Evolutionary conservation across 2,888 invertebrate genomes (phyloP), one percentile per base, ranked within the genome.

Genomic region (Aphrophora alni): DNA sequence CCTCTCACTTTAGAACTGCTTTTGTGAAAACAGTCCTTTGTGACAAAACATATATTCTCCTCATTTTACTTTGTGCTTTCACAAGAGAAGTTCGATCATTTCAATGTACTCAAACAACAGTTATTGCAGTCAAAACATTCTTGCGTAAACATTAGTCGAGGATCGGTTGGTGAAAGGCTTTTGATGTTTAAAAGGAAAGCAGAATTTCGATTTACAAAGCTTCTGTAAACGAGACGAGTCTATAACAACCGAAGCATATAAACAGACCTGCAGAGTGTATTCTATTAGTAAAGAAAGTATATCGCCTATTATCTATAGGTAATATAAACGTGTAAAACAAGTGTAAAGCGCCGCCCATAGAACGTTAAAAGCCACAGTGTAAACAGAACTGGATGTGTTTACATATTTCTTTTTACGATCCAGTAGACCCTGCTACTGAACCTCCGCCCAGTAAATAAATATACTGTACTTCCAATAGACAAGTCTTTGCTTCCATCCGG

Each of bases 351-450:
- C 59, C 59, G 59, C 59, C 59, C 59, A 2, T 21, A 7, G 59
- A 21, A 59, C 59, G 59, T 59, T 59, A 59, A 59, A 59, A 59
- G 59, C 59, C 59, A 59, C 59, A 59, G 59, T 59, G 59, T 59
- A 59, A 59, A 59, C 59, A 21, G 59, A 21, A 59, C 59, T 4
- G 12, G 59, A 44, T 59, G 59, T 59, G 59, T 59, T 59, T 59
- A 59, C 59, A 59, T 59, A 59, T 59, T 21, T 44, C 44, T 59
- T 59, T 59, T 59, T 59, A 59, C 59, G 59, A 59, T 21, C 21
- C 59, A 21, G 59, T 59, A 59, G 59, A 10, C 59, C 7, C 59
- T 21, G 59, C 59, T 59, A n/a, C 59, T 59, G 59, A 21, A 44
- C 44, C 44, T 14, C 44, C 44, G 44, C 14, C 44, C 14, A 44